Percentiles rank a stretch among this genome's conserved stretches.
Conservation (phyloP, 2,797 vertebrate species). For the Potorous gilbertii region DNA sequence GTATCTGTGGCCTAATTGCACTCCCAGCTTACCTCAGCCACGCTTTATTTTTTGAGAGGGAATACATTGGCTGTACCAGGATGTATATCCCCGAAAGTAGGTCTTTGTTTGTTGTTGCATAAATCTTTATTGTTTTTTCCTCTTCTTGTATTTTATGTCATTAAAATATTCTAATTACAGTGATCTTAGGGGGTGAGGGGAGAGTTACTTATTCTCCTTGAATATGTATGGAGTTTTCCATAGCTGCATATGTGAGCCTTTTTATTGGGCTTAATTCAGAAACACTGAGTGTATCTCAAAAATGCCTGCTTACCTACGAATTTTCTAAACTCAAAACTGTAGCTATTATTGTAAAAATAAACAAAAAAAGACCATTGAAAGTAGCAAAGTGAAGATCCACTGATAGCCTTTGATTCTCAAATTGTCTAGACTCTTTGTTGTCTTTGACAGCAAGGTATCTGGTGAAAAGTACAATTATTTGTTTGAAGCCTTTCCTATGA, state of each 20-base stretch:
- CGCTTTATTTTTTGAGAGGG: neutral
- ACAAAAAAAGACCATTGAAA: neutral
- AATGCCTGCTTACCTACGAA: neutral
- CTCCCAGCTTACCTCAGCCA: neutral
- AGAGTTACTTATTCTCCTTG: neutral
- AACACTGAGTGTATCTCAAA: constrained; percentile 10
- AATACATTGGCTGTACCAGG: neutral
- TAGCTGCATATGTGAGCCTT: neutral
- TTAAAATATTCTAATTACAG: neutral
- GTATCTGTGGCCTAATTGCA: neutral
- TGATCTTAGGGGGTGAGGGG: neutral
- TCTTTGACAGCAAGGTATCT: constrained; percentile 36
- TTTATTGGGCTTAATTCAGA: constrained; percentile 23
- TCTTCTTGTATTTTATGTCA: neutral
- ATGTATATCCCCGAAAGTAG: neutral
- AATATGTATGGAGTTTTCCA: neutral
- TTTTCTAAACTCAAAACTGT: neutral
- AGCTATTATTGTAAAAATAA: constrained; percentile 24
- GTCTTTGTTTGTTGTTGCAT: neutral
- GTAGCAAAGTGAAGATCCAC: neutral
- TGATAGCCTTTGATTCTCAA: constrained; percentile 43
- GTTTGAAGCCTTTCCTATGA: constrained; percentile 18
- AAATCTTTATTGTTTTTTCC: neutral
- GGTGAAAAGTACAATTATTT: constrained; percentile 52
- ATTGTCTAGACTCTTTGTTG: constrained; percentile 48